Conservation (phyloP, 2,888 invertebrate genomes). For the Calameuta pallipes region DNA sequence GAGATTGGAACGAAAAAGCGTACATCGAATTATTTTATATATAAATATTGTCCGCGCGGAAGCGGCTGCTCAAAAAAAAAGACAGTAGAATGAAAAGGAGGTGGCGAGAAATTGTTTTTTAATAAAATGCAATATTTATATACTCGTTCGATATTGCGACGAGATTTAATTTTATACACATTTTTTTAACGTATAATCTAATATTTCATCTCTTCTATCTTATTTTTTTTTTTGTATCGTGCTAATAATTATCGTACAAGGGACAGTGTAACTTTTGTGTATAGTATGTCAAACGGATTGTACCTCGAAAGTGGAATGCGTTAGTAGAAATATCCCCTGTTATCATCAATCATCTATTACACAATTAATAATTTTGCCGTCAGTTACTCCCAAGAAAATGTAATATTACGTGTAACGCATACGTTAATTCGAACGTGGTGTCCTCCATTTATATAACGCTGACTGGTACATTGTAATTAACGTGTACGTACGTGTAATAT, state of each 20-base stretch:
- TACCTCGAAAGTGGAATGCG: neutral
- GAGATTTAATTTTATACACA: neutral
- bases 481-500: too few relatives aligned
- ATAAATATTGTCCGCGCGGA: neutral
- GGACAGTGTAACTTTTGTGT: neutral
- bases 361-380: neutral
- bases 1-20: neutral
- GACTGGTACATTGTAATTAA: too few relatives aligned
- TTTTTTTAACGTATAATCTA: neutral
- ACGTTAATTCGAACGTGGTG: too few relatives aligned
- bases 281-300: neutral
- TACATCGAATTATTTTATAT: neutral
- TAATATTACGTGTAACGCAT: too few relatives aligned
- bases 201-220: neutral
- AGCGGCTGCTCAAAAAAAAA: neutral
- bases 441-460: too few relatives aligned
- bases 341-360: neutral
- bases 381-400: neutral
- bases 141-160: neutral
- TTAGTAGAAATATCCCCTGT: neutral
- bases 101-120: neutral
- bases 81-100: neutral
- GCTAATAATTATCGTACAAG: conserved; percentile 1
- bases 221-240: neutral
- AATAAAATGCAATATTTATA: neutral